Evolutionary conservation across 2,113 vertebrate genomes (phyloP), one percentile per base, ranked within the genome.

Genomic region (Spheniscus mendiculus): DNA sequence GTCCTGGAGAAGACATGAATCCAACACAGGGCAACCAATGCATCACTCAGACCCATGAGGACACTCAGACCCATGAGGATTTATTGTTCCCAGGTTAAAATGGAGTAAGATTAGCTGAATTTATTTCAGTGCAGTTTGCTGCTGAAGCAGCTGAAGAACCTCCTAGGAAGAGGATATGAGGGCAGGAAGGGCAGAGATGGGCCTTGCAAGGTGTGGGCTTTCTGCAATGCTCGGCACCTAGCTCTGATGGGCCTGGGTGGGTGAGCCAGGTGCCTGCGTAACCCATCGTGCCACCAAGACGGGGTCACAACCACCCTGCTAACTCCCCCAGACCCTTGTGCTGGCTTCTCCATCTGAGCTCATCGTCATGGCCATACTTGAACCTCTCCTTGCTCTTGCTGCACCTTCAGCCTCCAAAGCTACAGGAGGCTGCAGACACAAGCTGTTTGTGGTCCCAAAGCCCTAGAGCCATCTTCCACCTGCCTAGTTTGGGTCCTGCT

Each of bases 21-120:
- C 29, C 44, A 45, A 21, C 26, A 9, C 0, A 2, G 34, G 23
- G 4, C 18, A 72, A 15, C 3, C 15, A 56, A 7, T 56, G 29
- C 53, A 17, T 44, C 38, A n/a, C 8, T 50, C 30, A 73, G 55
- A 74, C 3, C 29, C 36, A 21, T 36, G 34, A 13, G 10, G 13
- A 10, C 38, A n/a, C 8, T 50, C 30, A 73, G 55, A 74, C 3
- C 34, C 34, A 21, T 36, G 34, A 13, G 10, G 13, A 10, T 52
- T 74, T 80, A 52, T 52, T 36, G 15, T n/a, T 80, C n/a, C 21
- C 18, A 34, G 42, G 17, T 61, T 14, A 78, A 91, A 66, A 55
- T 19, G 8, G n/a, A 49, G 13, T 49, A 30, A 78, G 72, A 61
- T 25, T 10, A 38, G 15, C 2, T 40, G 19, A 26, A 15, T 26